Base-by-base conservation (phyloP, 2,888 invertebrate genomes). In the Augiades crinisus region DNA sequence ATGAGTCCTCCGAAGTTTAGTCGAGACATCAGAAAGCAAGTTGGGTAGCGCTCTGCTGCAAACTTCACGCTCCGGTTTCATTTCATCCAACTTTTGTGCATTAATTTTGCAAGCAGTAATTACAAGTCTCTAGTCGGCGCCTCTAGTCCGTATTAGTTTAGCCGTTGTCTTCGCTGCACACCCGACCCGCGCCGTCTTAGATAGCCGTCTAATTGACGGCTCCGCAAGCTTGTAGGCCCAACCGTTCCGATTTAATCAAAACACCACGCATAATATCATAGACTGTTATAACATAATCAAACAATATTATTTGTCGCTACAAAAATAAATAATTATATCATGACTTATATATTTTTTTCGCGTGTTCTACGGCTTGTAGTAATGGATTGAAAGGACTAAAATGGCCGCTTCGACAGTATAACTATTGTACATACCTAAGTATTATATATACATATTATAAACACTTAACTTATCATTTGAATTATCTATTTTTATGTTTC, bases 101-200 rank as follows among this genome's bases (percentile, higher is more conserved):
- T 87, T 88, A 86, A 86, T 87, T 85, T 86, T 87, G 83, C 84
- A 86, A 69, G 78, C 79, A 75, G 86, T 87, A 87, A 88, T 87
- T 87, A 87, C 84, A 81, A 83, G 84, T 82, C 80, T 71, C 78
- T 73, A 79, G 80, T 78, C 78, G 81, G 72, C 82, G 76, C 75
- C 73, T 77, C 75, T 71, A 78, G 76, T 83, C 81, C 75, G 73
- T 79, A 80, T 87, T 82, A 87, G 81, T 86, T 82, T 75, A 78
- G 75, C 75, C 72, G 78, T 77, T 80, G 80, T 79, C 77, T 81
- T 74, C 74, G 64, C 63, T 66, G 72, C 47, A 70, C 72, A 76
- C 74, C 70, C 68, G 70, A 78, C 70, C 65, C 62, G 63, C 66
- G 70, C 69, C 72, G 72, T 72, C 75, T 78, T 68, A 63, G 47